Evolutionary conservation across 2,888 invertebrate species (phyloP), one percentile per base, ranked within the genome.

Genomic region (Dicycla oo): DNA sequence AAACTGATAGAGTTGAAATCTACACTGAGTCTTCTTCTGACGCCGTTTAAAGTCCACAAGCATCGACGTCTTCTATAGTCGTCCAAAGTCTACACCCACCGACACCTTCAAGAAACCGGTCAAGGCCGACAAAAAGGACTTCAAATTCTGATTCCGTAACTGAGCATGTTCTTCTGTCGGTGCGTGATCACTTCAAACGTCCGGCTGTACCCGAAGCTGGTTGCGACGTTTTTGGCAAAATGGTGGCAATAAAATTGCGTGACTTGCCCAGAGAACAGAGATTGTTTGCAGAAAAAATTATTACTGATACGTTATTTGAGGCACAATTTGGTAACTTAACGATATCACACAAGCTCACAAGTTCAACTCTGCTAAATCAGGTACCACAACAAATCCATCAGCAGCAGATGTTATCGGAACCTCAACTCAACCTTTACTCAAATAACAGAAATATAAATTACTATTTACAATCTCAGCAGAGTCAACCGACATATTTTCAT

Each of bases 231-330:
- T 54, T 73, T 49, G 65, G 69, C 20, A 76, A 69, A 69, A 58
- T 57, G 23, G 56, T 73, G 40, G 77, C 73, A 57, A 66, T 69
- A 30, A 65, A 73, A 70, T 53, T 78, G 65, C 61, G 67, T 58
- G 54, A 54, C 18, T 49, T 74, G 34, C 53, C 66, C 20, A 74
- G 60, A 56, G 57, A 61, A 34, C 74, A 74, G 63, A 65, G 69
- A 45, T 47, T 81, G 45, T 69, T 80, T 62, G 82, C 80, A 20
- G 75, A 82, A 62, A 81, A 80, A 72, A 64, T 63, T 53, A 81
- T 81, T 40, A 81, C 65, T 60, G 81, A 81, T 58, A 61, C 71
- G 45, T 45, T 80, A 45, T 81, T 74, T 64, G 49, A 38, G 53
- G 64, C 53, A 54, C 53, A 64, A 64, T 51, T 64, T 51, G 64